Base-by-base conservation (phyloP, 2,888 invertebrate species). In the Camptogramma bilineatum region DNA sequence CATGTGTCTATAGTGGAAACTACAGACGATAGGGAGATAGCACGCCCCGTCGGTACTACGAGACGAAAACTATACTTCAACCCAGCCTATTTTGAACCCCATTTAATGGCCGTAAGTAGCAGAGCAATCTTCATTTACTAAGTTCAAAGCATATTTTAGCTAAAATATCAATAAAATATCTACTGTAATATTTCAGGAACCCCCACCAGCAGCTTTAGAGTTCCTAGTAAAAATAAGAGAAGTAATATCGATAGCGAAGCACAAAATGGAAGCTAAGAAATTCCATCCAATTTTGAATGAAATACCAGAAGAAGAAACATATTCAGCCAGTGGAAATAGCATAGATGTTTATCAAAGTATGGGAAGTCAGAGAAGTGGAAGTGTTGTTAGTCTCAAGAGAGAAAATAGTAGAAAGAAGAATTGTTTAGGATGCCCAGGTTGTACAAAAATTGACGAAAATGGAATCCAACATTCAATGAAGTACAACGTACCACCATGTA, bases 31-130 rank as follows among this genome's bases (percentile, higher is more conserved):
- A 91, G 95, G 64, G 94, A 95, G 71, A 96, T 96, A 72, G 91
- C 96, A 9, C 91, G 95, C 74, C 94, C 95, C 10, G 94, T 95
- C 67, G 96, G 96, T 10, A 95, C 95, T 24, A 95, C 96, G 0
- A 93, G 97, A 58, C 94, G 96, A 71, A 97, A 97, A 80, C 91
- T 98, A 2, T 98, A 97, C 82, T 98, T 98, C 79, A 98, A 97
- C 84, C 97, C 97, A 0, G 97, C 98, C 7, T 98, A 98, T 83
- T 98, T 98, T 79, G 98, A 98, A 83, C 96, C 97, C 24, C 97
- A 98, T 73, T 85, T 97, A 52, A 94, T 98, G 83, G 93, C 96
- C 91, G 97, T 97, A 92, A 94, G 94, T n/a, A 34, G 5, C 19
- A 16, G 2, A 13, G 39, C 39, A 44, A 17, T 44, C 1, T 16